These are phyloP conservation scores for Bos taurus DNA, from an alignment of 2,113 vertebrate genomes.

Conservation along the genomic window DNA sequence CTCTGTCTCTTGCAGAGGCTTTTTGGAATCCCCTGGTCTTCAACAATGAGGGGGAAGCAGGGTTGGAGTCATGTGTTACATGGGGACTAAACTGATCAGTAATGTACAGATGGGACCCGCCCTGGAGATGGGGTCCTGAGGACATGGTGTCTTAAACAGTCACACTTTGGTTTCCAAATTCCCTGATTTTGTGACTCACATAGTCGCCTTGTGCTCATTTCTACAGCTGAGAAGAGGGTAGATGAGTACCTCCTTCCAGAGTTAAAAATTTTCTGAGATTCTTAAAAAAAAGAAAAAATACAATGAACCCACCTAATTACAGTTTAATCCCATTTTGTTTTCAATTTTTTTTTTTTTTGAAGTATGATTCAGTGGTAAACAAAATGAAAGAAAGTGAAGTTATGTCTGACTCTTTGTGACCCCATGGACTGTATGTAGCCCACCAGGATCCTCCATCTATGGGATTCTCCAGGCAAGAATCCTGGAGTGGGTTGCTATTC, in stretches of 20 bases:
- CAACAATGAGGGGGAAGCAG: neutral
- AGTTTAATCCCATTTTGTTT: neutral
- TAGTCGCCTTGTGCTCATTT: neutral
- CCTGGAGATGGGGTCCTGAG: neutral
- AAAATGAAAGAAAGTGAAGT: neutral
- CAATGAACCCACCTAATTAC: neutral
- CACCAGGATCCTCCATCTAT: neutral
- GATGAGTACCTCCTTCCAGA: neutral
- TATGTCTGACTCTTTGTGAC: fast-evolving
- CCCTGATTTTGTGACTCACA: neutral
- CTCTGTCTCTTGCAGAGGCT: fast-evolving
- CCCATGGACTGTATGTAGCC: neutral
- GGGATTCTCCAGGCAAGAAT: neutral
- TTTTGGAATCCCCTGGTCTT: neutral
- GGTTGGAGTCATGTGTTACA: fast-evolving
- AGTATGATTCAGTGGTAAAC: neutral
- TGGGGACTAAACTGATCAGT: fast-evolving
- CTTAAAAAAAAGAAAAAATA: neutral
- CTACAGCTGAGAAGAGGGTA: neutral
- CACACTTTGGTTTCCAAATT: neutral
- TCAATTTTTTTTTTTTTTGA: neutral
- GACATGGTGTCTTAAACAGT: neutral
- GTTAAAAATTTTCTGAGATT: neutral
- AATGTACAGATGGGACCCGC: too few relatives aligned
- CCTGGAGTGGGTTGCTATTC: neutral